Base-by-base conservation (phyloP, 64 coral and sea anemone species). In the Actinia equina region DNA sequence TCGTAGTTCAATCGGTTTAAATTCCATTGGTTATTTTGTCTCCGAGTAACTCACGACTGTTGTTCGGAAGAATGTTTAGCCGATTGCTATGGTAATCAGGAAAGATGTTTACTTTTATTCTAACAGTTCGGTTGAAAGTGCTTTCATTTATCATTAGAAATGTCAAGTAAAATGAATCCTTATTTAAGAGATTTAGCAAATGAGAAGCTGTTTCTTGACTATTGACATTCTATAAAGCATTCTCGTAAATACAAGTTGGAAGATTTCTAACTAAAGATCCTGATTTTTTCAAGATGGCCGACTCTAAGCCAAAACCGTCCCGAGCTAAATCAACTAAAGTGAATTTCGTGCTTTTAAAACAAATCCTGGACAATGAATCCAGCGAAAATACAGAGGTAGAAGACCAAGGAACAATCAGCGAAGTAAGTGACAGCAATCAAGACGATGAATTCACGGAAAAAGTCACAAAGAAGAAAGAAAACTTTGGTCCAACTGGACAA, bases 291-390 rank as follows among this genome's bases (percentile, higher is more conserved):
- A 60, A 85, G 54, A 77, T 23, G 71, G 78, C 43, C 0, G 78
- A 81, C 22, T 18, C 78, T 20, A 52, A 81, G 14, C 22, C 49
- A 81, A 52, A 81, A 19, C 3, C 77, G n/a, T 37, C 52, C 77
- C 20, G 60, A 77, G 52, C 86, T 49, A 57, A 64, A 62, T 61
- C 69, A 85, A 88, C 46, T 54, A 93, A 93, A 78, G 92, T 82
- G 58, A 97, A 93, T 56, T 97, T 93, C 88, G 88, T 86, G 6
- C 88, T 97, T 25, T 82, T 97, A 25, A 93, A 90, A 77, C 88
- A 91, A 27, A 93, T 97, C 84, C 91, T 97, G 18, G 94, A 93
- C 27, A 91, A 97, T 42, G 84, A 90, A 70, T 61, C 88, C 30
- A 77, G 51, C 76, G 54, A 76, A 63, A 79, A 37, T 16, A 91